Evolutionary conservation across 2,888 invertebrate species (phyloP).

Genomic region (Anagyrus pseudococci): DNA sequence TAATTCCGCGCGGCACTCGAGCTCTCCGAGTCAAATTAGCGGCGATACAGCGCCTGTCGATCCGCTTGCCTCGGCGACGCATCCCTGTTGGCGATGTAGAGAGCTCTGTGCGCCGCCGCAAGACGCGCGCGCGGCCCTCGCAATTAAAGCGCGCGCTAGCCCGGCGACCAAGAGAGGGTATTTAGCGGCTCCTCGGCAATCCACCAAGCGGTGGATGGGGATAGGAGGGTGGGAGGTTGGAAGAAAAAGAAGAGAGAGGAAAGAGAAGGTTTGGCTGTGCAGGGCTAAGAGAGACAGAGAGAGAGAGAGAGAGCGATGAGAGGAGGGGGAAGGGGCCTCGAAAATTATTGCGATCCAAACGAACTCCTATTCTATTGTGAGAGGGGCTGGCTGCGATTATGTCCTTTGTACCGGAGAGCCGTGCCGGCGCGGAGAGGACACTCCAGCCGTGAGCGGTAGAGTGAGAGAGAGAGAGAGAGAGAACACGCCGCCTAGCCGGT

Average conservation of each 20-base stretch:
- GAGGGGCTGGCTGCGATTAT: slow-evolving; percentile 56
- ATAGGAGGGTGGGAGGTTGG: too few relatives aligned
- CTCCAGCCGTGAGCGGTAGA: too few relatives aligned
- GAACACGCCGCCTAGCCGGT: slow-evolving; percentile 47
- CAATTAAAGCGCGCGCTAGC: slow-evolving; percentile 18
- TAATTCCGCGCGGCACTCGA: slow-evolving; percentile 37
- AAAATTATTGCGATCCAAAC: slow-evolving; percentile 62
- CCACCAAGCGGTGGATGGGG: too few relatives aligned
- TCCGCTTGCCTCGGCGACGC: too few relatives aligned
- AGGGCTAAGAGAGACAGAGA: too few relatives aligned
- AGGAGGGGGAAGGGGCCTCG: slow-evolving; percentile 21
- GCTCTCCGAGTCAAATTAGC: slow-evolving; percentile 28
- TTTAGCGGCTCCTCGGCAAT: slow-evolving; percentile 22
- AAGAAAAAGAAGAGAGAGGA: neutral
- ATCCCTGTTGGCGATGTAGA: too few relatives aligned
- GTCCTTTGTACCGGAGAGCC: slow-evolving; percentile 55
- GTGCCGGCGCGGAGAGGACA: too few relatives aligned
- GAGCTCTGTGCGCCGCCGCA: too few relatives aligned
- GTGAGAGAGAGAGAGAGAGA: slow-evolving; percentile 38
- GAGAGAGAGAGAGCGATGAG: slow-evolving; percentile 10
- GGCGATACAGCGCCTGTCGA: slow-evolving; percentile 2
- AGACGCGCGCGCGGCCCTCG: slow-evolving; percentile 19
- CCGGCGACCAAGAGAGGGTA: slow-evolving; percentile 10
- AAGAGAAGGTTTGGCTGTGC: too few relatives aligned
- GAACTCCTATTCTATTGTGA: slow-evolving; percentile 61